phyloP scores from a whole-genome alignment of 2,888 invertebrate species.

The Chrysolina haemoptera region DNA sequence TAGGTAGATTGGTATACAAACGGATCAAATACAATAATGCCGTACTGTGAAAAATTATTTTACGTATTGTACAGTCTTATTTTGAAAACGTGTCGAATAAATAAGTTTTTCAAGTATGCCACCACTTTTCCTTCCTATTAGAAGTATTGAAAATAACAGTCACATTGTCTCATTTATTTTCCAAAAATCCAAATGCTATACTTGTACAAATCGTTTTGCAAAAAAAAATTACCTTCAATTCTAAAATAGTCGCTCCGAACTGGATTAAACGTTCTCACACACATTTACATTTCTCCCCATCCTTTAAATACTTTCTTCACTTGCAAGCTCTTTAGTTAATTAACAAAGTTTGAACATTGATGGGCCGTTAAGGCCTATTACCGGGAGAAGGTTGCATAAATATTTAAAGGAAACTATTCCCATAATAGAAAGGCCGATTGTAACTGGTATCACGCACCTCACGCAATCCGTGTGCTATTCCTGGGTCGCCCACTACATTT shows the following conservation, averaged over 20 bases:
- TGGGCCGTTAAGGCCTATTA: slow-evolving; percentile 55
- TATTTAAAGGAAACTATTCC: slow-evolving; percentile 54
- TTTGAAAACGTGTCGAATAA: too few species aligned
- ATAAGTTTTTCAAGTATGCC: too few species aligned
- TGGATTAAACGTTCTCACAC: slow-evolving; percentile 44
- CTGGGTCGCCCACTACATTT: slow-evolving; percentile 36
- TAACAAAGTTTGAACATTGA: slow-evolving; percentile 58
- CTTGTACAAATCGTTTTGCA: too few species aligned
- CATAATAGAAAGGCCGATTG: slow-evolving; percentile 47
- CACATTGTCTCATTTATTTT: too few species aligned
- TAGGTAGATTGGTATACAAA: too few species aligned
- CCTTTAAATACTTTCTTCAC: slow-evolving; percentile 46
- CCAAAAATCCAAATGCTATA: too few species aligned
- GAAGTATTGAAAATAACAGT: too few species aligned
- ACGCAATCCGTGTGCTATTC: slow-evolving; percentile 45
- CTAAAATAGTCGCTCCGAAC: not conserved
- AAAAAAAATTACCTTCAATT: not conserved
- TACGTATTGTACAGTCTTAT: too few species aligned
- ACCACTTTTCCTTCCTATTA: too few species aligned
- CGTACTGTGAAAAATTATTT: too few species aligned
- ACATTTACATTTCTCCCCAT: slow-evolving; percentile 41
- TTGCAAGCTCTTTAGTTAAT: slow-evolving; percentile 55
- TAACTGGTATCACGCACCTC: slow-evolving; percentile 47
- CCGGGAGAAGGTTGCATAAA: slow-evolving; percentile 54
- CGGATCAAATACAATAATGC: too few species aligned